A percentile compares a stretch with the other conserved stretches of the same genome.
phyloP scores from a whole-genome alignment of 1,140 invertebrate species.

The Pissodes strobi region DNA sequence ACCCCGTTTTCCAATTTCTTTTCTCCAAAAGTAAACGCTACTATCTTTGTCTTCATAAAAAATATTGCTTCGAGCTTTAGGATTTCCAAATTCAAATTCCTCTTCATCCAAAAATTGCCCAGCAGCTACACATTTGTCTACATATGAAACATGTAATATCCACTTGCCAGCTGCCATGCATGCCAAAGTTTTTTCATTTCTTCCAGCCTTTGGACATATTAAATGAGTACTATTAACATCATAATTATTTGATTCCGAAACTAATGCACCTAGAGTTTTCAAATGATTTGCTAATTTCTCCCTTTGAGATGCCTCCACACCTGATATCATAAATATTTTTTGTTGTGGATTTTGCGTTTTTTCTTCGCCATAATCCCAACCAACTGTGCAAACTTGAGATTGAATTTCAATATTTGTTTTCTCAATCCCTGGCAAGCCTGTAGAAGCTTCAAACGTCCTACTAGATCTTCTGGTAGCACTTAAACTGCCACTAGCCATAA shows the following conservation, averaged over 20 bases:
- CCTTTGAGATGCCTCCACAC: conserved; percentile 32
- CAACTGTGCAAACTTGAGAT: conserved; percentile 59
- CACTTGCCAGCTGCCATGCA: conserved; percentile 85
- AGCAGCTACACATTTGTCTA: conserved; percentile 67
- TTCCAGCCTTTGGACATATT: conserved; percentile 70
- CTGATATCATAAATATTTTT: conserved; percentile 51
- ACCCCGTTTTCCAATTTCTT: conserved; percentile 54
- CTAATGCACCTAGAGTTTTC: conserved; percentile 66
- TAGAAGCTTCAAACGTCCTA: conserved; percentile 19
- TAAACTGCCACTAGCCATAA: conserved; percentile 36
- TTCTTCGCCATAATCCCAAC: conserved; percentile 58
- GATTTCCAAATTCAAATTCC: conserved; percentile 77
- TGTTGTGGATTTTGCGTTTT: conserved; percentile 11
- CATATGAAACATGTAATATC: conserved; percentile 79
- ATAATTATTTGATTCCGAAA: conserved; percentile 65
- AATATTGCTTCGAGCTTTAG: conserved; percentile 57
- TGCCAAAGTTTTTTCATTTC: conserved; percentile 85
- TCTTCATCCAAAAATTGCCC: conserved; percentile 75
- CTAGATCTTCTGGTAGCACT: conserved; percentile 31
- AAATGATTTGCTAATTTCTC: conserved; percentile 33
- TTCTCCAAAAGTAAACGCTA: conserved; percentile 67
- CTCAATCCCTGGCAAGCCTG: conserved; percentile 7
- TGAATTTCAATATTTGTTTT: conserved; percentile 29
- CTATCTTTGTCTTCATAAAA: conserved; percentile 45
- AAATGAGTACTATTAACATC: conserved; percentile 77